Conservation (phyloP, 2,888 invertebrate genomes). For the Caenorhabditis virilis region DNA sequence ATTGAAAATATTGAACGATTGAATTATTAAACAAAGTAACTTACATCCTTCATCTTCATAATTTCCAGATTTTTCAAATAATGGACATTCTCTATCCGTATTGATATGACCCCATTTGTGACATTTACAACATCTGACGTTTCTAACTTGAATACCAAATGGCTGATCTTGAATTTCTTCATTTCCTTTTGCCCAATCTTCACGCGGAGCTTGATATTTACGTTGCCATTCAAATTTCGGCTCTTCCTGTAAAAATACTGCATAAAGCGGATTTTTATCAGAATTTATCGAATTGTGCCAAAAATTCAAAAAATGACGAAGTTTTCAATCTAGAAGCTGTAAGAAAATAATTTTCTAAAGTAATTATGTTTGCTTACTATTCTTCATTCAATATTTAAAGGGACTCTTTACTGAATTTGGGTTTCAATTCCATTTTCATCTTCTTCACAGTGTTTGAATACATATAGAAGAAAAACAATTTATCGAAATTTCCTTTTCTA, state of each 20-base stretch:
- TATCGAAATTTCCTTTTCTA: no score
- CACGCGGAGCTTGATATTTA: constrained; percentile 97
- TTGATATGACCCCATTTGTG: constrained; percentile 99
- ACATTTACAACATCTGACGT: constrained; percentile 97
- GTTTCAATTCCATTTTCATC: no score
- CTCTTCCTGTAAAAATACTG: constrained; percentile 74
- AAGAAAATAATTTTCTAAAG: no score
- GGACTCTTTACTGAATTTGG: no score
- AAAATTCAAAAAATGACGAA: no score
- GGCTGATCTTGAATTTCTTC: constrained; percentile 85
- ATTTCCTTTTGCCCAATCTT: constrained; percentile 94
- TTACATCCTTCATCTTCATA: constrained; percentile 67
- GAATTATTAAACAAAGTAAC: constrained; percentile 17
- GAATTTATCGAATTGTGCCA: no score
- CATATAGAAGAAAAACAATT: no score
- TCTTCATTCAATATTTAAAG: no score
- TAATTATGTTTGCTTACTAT: no score
- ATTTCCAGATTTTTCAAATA: constrained; percentile 75
- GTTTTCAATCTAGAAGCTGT: no score
- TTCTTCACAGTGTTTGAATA: no score
- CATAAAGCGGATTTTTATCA: neutral
- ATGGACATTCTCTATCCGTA: constrained; percentile 92
- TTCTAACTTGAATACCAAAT: constrained; percentile 79
- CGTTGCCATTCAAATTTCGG: constrained; percentile 99
- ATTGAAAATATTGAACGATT: neutral